Evolutionary conservation across 2,113 vertebrate genomes (phyloP), one percentile per base, ranked within the genome.

Genomic region (Hyaena hyaena): DNA sequence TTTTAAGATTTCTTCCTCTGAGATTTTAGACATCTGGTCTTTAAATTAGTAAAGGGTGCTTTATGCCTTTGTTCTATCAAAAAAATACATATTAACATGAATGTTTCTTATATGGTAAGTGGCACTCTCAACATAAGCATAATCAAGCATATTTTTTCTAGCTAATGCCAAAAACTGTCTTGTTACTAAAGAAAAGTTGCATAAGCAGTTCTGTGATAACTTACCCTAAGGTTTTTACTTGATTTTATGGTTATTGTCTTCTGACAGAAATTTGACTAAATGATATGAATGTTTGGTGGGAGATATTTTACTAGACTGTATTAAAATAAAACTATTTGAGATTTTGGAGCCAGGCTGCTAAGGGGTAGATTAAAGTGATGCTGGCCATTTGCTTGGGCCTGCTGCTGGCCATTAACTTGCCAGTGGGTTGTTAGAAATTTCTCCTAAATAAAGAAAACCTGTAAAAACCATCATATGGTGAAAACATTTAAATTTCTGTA

Each of bases 261-360:
- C 35, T 93, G 76, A 94, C 77, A 90, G 97, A 97, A 96, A 93
- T 79, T n/a, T 97, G 31, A 91, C 55, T 58, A 31, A 71, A 91
- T 68, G 28, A 45, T 97, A 28, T 95, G 61, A 4, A 12, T 93
- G 87, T 96, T 87, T 88, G 15, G 88, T 97, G 69, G 86, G 97
- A 97, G 79, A 80, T 96, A 90, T 35, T 96, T 48, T 65, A 3
- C 35, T 61, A 65, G 31, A 31, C 76, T 79, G 28, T 63, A 35
- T 91, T 90, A 43, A 80, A 69, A 81, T 15, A 90, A 63, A 81
- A 50, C 88, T 91, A 43, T 95, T 95, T 90, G 92, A 92, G 39
- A 53, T 76, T 94, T 97, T 19, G 24, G 39, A 61, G 1, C 8
- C 45, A 53, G 92, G 23, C 43, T 81, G 15, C 73, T 90, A 43